A percentile compares a stretch with the other conserved stretches of the same genome.
phyloP scores from a whole-genome alignment of 37 sponge, comb jelly and placozoan genomes.

The Dysidea cf. avara region DNA sequence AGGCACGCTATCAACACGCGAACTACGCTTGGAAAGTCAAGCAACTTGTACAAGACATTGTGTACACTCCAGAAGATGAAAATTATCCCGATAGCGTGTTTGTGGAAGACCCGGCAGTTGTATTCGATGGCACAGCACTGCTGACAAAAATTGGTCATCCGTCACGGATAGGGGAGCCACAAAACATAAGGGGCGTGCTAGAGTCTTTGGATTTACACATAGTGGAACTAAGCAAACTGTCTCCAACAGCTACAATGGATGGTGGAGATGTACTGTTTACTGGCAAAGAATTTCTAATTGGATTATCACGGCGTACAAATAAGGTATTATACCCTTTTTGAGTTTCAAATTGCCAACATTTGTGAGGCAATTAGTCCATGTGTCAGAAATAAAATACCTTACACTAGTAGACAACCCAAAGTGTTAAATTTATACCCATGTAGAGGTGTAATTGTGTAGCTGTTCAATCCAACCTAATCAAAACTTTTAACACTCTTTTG shows the following conservation, averaged over 20 bases:
- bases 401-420: too few species aligned
- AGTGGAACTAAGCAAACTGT: conserved; percentile 37
- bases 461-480: too few species aligned
- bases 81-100: conserved; percentile 67
- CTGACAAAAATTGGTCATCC: conserved; percentile 24
- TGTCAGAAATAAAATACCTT: too few species aligned
- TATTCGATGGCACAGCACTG: conserved; percentile 41
- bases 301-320: conserved; percentile 63
- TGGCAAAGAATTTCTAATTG: conserved; percentile 76
- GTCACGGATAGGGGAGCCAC: conserved; percentile 44
- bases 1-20: conserved; percentile 54
- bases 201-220: conserved; percentile 40
- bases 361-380: too few species aligned
- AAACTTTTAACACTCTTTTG: too few species aligned
- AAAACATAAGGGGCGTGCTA: conserved; percentile 18
- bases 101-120: conserved; percentile 76
- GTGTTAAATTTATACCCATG: too few species aligned
- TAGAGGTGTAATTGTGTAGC: too few species aligned
- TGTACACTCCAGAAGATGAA: conserved; percentile 41
- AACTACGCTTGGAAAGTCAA: conserved; percentile 44
- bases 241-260: conserved; percentile 53
- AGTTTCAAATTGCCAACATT: too few species aligned
- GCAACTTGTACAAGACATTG: conserved; percentile 30
- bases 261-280: conserved; percentile 86
- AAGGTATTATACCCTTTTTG: too few species aligned